phyloP scores from a whole-genome alignment of 37 sponge, comb jelly and placozoan species.

The Theonella swinhoei region DNA sequence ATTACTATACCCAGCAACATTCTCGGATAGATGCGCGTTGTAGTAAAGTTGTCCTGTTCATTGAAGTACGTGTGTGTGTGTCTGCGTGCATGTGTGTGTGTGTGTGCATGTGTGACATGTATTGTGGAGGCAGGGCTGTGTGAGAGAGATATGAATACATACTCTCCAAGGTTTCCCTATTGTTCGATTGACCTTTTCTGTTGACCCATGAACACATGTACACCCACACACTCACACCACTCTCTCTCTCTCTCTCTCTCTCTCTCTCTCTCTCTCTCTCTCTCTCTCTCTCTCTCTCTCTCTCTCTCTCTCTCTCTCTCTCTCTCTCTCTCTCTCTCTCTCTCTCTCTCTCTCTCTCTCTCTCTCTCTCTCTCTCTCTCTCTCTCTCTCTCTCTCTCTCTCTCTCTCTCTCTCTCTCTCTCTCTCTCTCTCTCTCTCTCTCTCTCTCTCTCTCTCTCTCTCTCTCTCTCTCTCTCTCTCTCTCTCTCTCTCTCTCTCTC shows the following conservation, averaged over 20 bases:
- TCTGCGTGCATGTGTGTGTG: too few relatives aligned
- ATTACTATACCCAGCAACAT: too few relatives aligned
- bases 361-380: neutral
- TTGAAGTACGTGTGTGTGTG: too few relatives aligned
- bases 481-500: slow-evolving; percentile 2
- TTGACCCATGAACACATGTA: too few relatives aligned
- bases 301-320: neutral
- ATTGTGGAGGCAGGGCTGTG: too few relatives aligned
- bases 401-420: neutral
- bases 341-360: neutral
- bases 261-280: slow-evolving; percentile 14
- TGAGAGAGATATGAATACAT: too few relatives aligned
- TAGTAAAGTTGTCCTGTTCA: too few relatives aligned
- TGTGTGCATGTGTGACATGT: too few relatives aligned
- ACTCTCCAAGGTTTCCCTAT: too few relatives aligned
- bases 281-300: slow-evolving; percentile 16
- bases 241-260: neutral
- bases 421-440: neutral
- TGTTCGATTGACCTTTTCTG: too few relatives aligned
- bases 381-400: slow-evolving; percentile 6
- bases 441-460: neutral
- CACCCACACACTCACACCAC: too few relatives aligned
- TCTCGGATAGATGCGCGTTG: too few relatives aligned
- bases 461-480: neutral
- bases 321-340: neutral